Evolutionary conservation across 2,888 invertebrate species (phyloP).

Genomic region (Drosophila barbarae): DNA sequence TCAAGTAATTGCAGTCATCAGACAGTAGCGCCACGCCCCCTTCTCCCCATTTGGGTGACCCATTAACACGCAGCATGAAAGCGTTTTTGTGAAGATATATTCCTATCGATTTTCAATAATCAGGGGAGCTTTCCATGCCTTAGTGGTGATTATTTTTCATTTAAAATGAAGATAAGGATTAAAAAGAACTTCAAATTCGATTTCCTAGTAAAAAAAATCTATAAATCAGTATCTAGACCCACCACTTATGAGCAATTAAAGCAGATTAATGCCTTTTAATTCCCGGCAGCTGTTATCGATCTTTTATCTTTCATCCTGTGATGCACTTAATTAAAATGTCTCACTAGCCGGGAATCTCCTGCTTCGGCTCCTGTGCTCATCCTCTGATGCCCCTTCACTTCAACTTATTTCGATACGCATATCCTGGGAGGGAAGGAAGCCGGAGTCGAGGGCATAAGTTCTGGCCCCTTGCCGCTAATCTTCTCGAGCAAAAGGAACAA

Average conservation of each 20-base stretch:
- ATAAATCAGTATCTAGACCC: background rate
- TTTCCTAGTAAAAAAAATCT: background rate
- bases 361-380: background rate
- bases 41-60: slow-evolving; percentile 5
- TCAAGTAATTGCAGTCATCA: slow-evolving; percentile 69
- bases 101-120: slow-evolving; percentile 23
- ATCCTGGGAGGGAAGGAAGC: background rate
- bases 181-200: too few relatives aligned
- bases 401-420: slow-evolving; percentile 39
- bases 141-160: background rate
- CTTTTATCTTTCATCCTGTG: background rate
- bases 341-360: background rate
- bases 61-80: slow-evolving; percentile 20
- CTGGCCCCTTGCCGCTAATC: slow-evolving; percentile 33
- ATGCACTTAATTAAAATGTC: slow-evolving; percentile 41
- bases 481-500: background rate
- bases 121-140: background rate
- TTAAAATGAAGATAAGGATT: background rate
- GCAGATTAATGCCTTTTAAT: background rate
- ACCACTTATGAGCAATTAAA: slow-evolving; percentile 20
- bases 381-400: background rate
- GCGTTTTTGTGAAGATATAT: slow-evolving; percentile 9
- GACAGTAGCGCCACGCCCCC: slow-evolving; percentile 41
- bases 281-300: too few relatives aligned
- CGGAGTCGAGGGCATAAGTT: slow-evolving; percentile 42